Evolutionary conservation across 2,888 invertebrate species (phyloP), one percentile per base, ranked within the genome.

Genomic region (Tetheella fluctuosa): DNA sequence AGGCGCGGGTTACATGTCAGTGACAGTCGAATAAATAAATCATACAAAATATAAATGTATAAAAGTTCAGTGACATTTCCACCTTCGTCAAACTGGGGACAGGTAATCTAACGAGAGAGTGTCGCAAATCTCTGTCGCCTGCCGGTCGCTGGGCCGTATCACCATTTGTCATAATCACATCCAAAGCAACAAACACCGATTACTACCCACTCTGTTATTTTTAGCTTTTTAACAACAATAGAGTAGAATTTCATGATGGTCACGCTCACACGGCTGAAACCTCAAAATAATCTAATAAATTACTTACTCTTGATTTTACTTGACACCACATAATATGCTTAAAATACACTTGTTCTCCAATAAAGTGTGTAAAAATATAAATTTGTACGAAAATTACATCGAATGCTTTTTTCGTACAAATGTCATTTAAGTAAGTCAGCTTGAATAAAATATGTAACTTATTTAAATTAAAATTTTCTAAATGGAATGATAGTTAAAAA

Each of bases 91-190:
- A 34, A 37, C 20, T 13, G 34, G 20, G 25, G 55, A 20, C 54
- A 37, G 55, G 37, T 55, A 55, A 55, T 55, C 55, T 20, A n/a
- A n/a, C 13, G 55, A 55, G 30, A 34, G 30, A 0, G 17, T 20
- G 34, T 54, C 28, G 23, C 55, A 55, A 55, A 55, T 34, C 55
- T 55, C 34, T 23, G 34, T 37, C n/a, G 37, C 37, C 34, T 23
- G 34, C 55, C n/a, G 37, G 55, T 15, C 34, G 55, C 34, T 37
- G 20, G 54, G 20, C 34, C 23, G 54, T 15, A 34, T 23, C n/a
- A 15, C 20, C 34, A 55, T 55, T 34, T 15, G 55, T 55, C 37
- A 55, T 10, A 54, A 13, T 34, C 2, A 20, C 4, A 20, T 20
- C 34, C 37, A 37, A 23, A 1, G 12, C 13, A 54, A 28, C 54